A percentile compares a stretch with the other conserved stretches of the same genome.
phyloP scores from a whole-genome alignment of 2,888 invertebrate genomes.

The Pyrocoelia pectoralis region DNA sequence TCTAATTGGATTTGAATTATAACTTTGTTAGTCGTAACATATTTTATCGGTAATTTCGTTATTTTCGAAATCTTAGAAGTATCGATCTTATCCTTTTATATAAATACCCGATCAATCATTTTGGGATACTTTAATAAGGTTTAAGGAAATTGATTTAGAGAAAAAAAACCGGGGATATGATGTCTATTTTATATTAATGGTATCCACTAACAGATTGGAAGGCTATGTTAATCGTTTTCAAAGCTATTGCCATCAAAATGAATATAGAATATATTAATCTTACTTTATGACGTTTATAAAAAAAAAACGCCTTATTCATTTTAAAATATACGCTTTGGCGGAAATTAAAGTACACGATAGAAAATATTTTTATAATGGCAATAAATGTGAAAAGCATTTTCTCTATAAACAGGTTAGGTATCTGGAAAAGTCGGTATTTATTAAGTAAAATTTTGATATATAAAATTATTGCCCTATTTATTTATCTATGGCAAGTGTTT shows the following conservation, averaged over 20 bases:
- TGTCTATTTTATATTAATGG: slow-evolving; percentile 44
- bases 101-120: slow-evolving; percentile 44
- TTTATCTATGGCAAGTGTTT: slow-evolving; percentile 16
- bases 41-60: neutral
- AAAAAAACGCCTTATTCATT: slow-evolving; percentile 14
- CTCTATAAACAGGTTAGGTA: slow-evolving; percentile 22
- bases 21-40: neutral
- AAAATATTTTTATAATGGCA: too few relatives aligned
- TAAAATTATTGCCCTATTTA: slow-evolving; percentile 14
- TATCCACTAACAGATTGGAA: slow-evolving; percentile 44
- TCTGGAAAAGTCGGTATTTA: slow-evolving; percentile 8
- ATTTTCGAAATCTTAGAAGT: neutral
- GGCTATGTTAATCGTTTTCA: slow-evolving; percentile 42
- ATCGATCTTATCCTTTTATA: slow-evolving; percentile 25
- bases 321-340: too few relatives aligned
- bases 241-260: slow-evolving; percentile 29
- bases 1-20: slow-evolving; percentile 7
- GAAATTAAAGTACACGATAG: too few relatives aligned
- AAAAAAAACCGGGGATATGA: slow-evolving; percentile 39
- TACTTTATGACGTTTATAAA: slow-evolving; percentile 21
- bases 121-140: slow-evolving; percentile 45
- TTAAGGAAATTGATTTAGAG: slow-evolving; percentile 47
- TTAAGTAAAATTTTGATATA: slow-evolving; percentile 16
- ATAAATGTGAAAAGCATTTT: neutral
- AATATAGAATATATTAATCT: slow-evolving; percentile 22